phyloP scores from a whole-genome alignment of 2,113 vertebrate species.

The Rhea pennata region DNA sequence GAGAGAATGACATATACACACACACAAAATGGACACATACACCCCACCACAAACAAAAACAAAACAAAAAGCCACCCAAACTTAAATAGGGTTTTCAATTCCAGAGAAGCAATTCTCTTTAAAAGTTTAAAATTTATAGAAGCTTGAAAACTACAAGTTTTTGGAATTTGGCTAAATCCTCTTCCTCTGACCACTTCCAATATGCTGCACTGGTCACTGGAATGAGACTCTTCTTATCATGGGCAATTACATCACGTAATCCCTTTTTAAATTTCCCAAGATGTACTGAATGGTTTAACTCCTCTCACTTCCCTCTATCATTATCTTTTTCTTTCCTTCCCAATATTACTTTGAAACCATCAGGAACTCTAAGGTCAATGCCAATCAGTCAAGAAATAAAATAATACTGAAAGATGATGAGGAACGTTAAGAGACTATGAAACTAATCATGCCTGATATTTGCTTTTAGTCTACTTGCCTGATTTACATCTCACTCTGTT shows the following conservation, averaged over 20 bases:
- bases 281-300: background rate
- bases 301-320: background rate
- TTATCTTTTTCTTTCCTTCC: background rate
- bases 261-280: background rate
- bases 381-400: background rate
- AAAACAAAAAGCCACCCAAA: background rate
- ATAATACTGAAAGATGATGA: no score
- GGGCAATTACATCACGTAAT: background rate
- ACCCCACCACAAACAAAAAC: no score
- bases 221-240: background rate
- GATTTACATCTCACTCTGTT: background rate
- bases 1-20: background rate
- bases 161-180: background rate
- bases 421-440: background rate
- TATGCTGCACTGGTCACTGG: no score
- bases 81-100: background rate
- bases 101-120: background rate
- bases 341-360: background rate
- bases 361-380: background rate
- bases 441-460: background rate
- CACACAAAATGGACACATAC: no score
- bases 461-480: background rate
- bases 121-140: background rate
- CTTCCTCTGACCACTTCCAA: background rate
- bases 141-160: background rate